Conservation (phyloP, 2,113 vertebrate species). For the Leptobrachium leishanense region DNA sequence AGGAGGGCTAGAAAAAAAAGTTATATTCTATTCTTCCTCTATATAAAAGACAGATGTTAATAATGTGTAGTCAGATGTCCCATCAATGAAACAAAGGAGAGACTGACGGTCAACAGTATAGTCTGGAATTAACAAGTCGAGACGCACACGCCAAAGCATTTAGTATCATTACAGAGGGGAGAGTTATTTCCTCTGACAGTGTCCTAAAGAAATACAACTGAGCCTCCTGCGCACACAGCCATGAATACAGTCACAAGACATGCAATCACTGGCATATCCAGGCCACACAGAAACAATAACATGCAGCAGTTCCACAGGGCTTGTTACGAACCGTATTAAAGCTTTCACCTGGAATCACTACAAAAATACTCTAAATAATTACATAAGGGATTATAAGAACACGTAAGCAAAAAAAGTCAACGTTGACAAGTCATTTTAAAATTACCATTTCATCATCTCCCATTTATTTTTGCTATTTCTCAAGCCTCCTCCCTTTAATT, state of each 20-base stretch:
- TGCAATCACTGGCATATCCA: slow-evolving; percentile 27
- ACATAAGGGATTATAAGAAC: no score
- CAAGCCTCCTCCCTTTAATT: no score
- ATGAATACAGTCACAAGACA: slow-evolving; percentile 3
- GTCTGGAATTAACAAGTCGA: slow-evolving; percentile 54
- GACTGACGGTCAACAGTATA: slow-evolving; percentile 51
- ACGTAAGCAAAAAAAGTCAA: no score
- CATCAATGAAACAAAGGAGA: slow-evolving; percentile 59
- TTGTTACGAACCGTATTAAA: no score
- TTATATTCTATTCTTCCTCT: slow-evolving; percentile 45
- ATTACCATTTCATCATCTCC: no score
- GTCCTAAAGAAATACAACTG: slow-evolving; percentile 59
- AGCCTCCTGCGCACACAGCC: slow-evolving; percentile 45
- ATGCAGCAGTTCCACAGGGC: no score
- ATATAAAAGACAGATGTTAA: slow-evolving; percentile 45
- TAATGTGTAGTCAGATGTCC: slow-evolving; percentile 53
- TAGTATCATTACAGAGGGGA: slow-evolving; percentile 50
- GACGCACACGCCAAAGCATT: slow-evolving; percentile 57
- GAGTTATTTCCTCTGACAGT: slow-evolving; percentile 60
- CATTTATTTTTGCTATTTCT: no score
- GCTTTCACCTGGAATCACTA: no score
- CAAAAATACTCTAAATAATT: no score
- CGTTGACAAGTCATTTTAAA: no score
- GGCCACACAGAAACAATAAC: not conserved
- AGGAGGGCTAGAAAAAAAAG: not conserved